A percentile compares a stretch with the other conserved stretches of the same genome.
Evolutionary conservation across 2,113 vertebrate genomes (phyloP).

Genomic region (Psammodynastes pulverulentus): DNA sequence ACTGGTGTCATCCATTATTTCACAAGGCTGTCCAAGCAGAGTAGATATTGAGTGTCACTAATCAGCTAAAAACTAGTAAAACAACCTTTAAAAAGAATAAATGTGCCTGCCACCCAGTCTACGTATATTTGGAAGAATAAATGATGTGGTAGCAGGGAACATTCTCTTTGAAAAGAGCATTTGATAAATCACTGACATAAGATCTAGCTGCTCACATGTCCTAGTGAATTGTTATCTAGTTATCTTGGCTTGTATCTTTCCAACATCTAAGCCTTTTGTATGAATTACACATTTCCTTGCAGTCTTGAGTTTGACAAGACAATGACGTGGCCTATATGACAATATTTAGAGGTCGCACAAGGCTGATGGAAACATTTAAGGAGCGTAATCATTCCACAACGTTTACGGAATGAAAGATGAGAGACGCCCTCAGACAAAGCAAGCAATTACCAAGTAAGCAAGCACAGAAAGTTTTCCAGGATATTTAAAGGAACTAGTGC

Average conservation of each 20-base stretch:
- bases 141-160: neutral
- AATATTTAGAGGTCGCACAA: neutral
- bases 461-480: neutral
- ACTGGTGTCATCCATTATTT: neutral
- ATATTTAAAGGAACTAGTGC: neutral
- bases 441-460: neutral
- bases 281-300: neutral
- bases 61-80: neutral
- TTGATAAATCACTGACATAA: neutral
- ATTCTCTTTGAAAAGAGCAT: neutral
- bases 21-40: fast-evolving
- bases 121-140: conserved; percentile 24
- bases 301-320: conserved; percentile 7
- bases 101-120: neutral
- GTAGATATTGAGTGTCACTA: neutral
- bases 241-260: neutral
- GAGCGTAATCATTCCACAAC: neutral
- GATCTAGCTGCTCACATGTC: neutral
- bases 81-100: neutral
- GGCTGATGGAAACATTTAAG: neutral
- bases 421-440: neutral
- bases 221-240: neutral
- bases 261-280: neutral
- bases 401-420: neutral
- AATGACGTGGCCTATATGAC: neutral